Conservation (phyloP, 23 tunicate species). For the Ciona savignyi region DNA sequence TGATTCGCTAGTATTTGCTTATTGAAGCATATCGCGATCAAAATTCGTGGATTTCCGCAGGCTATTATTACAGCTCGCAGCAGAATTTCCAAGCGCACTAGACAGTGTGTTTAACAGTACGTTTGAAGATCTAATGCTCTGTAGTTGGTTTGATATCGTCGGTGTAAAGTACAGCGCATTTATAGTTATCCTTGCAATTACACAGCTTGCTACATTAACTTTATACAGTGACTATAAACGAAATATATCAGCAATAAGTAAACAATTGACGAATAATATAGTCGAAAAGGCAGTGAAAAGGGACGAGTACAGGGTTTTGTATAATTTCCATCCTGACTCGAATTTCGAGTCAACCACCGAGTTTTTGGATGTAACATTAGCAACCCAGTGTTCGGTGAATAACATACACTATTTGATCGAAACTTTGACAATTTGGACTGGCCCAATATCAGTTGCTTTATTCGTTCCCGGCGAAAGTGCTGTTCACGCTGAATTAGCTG, state of each 20-base stretch:
- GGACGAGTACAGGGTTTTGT: neutral
- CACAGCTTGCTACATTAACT: neutral
- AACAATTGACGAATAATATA: neutral
- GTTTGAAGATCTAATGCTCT: neutral
- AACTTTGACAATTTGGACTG: constrained; percentile 42
- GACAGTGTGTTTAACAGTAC: too few relatives aligned
- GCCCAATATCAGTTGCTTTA: constrained; percentile 72
- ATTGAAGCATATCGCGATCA: too few relatives aligned
- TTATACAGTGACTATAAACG: neutral
- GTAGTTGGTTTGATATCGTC: neutral
- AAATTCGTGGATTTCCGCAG: too few relatives aligned
- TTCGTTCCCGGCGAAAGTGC: constrained; percentile 42
- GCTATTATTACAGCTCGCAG: too few relatives aligned
- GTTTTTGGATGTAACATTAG: constrained; percentile 59
- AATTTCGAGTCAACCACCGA: neutral
- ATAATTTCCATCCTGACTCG: neutral
- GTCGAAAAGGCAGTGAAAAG: neutral
- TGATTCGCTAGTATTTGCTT: too few relatives aligned
- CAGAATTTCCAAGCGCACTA: too few relatives aligned
- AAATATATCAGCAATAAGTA: neutral
- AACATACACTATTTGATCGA: constrained; percentile 58
- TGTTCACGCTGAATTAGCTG: constrained; percentile 26
- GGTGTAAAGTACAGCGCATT: neutral
- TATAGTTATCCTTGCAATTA: neutral
- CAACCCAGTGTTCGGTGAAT: constrained; percentile 77